Evolutionary conservation across 2,888 invertebrate species (phyloP).

Genomic region (Leptopilina syphax): DNA sequence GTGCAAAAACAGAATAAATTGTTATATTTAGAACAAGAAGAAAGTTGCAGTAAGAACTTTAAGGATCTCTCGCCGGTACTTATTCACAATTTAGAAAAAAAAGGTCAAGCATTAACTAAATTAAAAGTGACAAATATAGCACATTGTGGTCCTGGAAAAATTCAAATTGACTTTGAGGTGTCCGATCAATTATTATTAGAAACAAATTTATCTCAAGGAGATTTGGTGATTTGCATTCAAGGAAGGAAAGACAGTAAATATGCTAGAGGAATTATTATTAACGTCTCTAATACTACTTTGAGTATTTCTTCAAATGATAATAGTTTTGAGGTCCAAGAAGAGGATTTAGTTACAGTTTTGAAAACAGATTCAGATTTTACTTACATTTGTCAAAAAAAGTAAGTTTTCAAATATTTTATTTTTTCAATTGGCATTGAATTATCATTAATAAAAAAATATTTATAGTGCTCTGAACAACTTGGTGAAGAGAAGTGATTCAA

Average conservation of each 20-base stretch:
- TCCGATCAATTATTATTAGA: conserved; percentile 57
- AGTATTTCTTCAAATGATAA: conserved; percentile 55
- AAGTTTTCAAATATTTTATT: neutral
- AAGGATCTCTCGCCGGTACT: conserved; percentile 58
- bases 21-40: conserved; percentile 60
- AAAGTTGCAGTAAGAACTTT: conserved; percentile 57
- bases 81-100: conserved; percentile 57
- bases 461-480: conserved; percentile 60
- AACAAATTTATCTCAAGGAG: conserved; percentile 59
- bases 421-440: neutral
- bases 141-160: conserved; percentile 55
- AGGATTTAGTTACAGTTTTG: conserved; percentile 58
- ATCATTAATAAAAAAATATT: conserved; percentile 27
- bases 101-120: conserved; percentile 60
- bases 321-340: conserved; percentile 56
- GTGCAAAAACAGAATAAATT: conserved; percentile 56
- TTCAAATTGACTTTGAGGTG: conserved; percentile 59
- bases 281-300: conserved; percentile 55
- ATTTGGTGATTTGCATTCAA: conserved; percentile 60
- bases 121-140: conserved; percentile 56
- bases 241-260: conserved; percentile 54
- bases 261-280: conserved; percentile 57
- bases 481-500: conserved; percentile 54
- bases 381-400: conserved; percentile 61
- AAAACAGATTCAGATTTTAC: conserved; percentile 64